A percentile compares a stretch with the other conserved stretches of the same genome.
Conservation (phyloP, 1,140 invertebrate species). For the Elysia chlorotica region DNA sequence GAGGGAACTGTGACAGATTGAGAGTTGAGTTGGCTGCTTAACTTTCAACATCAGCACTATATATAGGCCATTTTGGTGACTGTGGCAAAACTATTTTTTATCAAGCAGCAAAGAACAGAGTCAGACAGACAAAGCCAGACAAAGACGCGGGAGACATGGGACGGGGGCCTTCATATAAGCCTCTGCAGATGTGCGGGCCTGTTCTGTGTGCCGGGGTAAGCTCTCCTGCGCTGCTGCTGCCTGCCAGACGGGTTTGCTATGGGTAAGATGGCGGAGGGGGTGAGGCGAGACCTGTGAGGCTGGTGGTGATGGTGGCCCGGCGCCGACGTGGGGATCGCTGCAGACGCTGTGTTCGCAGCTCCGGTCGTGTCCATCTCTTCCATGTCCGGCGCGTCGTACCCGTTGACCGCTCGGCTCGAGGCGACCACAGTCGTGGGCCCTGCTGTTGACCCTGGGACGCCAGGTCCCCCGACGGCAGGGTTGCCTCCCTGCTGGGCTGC, state of each 20-base stretch:
- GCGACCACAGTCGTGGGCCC: constrained; percentile 17
- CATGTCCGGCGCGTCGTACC: background rate
- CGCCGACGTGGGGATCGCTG: background rate
- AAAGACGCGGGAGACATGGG: no score
- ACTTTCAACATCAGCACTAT: no score
- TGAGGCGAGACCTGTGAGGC: constrained; percentile 19
- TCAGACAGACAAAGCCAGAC: no score
- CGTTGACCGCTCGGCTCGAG: constrained; percentile 10
- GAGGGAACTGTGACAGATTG: no score
- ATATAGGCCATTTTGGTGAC: no score
- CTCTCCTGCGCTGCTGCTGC: constrained; percentile 13
- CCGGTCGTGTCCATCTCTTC: constrained; percentile 20
- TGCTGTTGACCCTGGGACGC: background rate
- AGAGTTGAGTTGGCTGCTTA: no score
- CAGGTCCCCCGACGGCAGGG: background rate
- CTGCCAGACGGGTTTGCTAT: constrained; percentile 8
- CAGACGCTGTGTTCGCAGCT: background rate
- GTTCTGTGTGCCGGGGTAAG: constrained; percentile 17
- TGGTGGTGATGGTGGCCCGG: background rate
- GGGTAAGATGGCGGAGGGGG: constrained; percentile 12
- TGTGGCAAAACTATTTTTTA: no score
- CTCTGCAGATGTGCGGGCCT: constrained; percentile 16
- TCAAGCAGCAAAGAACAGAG: no score
- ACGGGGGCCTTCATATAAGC: constrained; percentile 21
- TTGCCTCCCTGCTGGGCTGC: background rate